These are phyloP conservation scores for Paramisgurnus dabryanus DNA, from an alignment of 2,113 vertebrate genomes.

Conservation along the genomic window DNA sequence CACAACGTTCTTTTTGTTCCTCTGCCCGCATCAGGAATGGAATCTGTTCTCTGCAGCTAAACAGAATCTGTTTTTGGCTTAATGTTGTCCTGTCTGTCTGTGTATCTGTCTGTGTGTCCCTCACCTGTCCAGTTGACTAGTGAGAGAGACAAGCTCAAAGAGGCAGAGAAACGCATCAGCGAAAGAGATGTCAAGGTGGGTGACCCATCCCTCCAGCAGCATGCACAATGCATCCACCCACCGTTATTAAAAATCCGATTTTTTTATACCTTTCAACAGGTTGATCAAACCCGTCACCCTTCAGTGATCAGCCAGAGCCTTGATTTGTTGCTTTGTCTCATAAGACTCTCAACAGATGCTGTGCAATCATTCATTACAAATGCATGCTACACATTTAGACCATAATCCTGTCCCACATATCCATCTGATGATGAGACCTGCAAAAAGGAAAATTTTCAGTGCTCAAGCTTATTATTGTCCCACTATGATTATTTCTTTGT, in stretches of 20 bases:
- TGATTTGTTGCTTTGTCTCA: constrained; percentile 18
- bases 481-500: no score
- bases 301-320: constrained; percentile 17
- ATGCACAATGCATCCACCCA: constrained; percentile 7
- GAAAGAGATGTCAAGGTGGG: constrained; percentile 78
- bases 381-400: constrained; percentile 16
- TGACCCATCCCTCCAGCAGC: constrained; percentile 51
- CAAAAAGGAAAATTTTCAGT: background rate
- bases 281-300: constrained; percentile 31
- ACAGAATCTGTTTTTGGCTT: constrained; percentile 55
- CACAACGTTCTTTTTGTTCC: background rate
- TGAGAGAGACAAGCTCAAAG: constrained; percentile 75
- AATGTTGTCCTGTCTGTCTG: constrained; percentile 47
- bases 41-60: constrained; percentile 61
- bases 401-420: constrained; percentile 21
- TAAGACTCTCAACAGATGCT: constrained; percentile 17
- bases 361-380: constrained; percentile 34
- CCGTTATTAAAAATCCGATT: background rate
- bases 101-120: constrained; percentile 54
- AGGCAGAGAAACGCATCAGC: constrained; percentile 74
- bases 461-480: no score
- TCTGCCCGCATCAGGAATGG: background rate
- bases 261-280: background rate
- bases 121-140: constrained; percentile 72
- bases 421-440: background rate